Evolutionary conservation across 2,797 vertebrate genomes (phyloP).

Genomic region (Tauraco hartlaubi): DNA sequence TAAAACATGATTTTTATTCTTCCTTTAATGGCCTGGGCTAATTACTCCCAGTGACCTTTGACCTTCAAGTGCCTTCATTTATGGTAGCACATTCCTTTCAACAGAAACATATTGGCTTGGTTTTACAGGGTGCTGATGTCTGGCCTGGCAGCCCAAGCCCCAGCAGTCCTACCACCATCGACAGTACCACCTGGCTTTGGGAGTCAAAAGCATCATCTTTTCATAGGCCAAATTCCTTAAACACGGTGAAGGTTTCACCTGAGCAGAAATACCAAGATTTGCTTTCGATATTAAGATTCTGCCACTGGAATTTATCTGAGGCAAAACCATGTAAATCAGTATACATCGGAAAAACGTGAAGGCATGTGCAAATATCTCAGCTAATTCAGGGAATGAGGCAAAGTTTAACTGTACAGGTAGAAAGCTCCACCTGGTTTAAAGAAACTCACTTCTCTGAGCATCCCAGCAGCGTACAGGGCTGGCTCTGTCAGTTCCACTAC

Average conservation of each 20-base stretch:
- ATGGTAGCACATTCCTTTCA: conserved; percentile 79
- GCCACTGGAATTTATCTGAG: neutral
- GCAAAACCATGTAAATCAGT: accelerated
- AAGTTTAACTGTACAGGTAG: neutral
- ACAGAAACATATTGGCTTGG: conserved; percentile 71
- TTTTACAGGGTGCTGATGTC: conserved; percentile 77
- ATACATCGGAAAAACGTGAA: neutral
- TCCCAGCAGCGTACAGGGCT: neutral
- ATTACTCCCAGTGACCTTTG: conserved; percentile 79
- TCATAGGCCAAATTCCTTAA: neutral
- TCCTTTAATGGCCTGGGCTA: conserved; percentile 80
- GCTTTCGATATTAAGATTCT: neutral
- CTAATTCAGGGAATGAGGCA: neutral
- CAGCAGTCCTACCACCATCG: neutral
- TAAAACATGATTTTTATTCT: conserved; percentile 85
- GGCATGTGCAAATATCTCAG: accelerated
- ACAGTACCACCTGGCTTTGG: neutral
- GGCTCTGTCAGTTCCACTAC: neutral
- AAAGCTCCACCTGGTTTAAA: neutral
- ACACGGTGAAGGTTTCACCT: neutral
- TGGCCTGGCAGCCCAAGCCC: conserved; percentile 53
- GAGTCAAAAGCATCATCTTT: neutral
- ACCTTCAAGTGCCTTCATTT: conserved; percentile 83
- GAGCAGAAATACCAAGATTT: neutral
- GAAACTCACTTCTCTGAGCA: neutral